Evolutionary conservation across 2,113 vertebrate species (phyloP).

Genomic region (Carettochelys insculpta): DNA sequence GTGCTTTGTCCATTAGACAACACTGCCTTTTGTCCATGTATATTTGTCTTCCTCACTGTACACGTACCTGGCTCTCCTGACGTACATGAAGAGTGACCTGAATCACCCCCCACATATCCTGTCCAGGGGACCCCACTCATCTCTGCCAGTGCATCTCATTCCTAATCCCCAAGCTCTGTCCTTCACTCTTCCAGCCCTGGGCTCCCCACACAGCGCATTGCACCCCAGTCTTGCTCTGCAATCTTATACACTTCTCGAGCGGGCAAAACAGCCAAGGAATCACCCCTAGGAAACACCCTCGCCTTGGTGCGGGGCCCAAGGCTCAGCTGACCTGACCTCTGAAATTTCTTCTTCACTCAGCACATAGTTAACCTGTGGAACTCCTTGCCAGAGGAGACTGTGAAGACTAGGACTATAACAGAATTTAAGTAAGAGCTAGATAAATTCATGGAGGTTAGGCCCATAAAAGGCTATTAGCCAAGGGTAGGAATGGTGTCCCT

Average conservation of each 20-base stretch:
- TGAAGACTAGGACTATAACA: too few relatives aligned
- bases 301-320: background rate
- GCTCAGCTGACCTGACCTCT: background rate
- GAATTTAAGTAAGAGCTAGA: too few relatives aligned
- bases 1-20: background rate
- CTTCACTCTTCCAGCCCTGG: background rate
- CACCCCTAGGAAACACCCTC: background rate
- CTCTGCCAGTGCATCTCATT: background rate
- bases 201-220: background rate
- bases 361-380: too few relatives aligned
- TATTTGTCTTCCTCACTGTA: background rate
- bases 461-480: too few relatives aligned
- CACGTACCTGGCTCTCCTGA: background rate
- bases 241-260: background rate
- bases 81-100: background rate
- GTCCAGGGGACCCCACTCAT: background rate
- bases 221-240: background rate
- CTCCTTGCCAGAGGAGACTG: too few relatives aligned
- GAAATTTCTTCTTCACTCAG: too few relatives aligned
- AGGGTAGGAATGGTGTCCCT: too few relatives aligned
- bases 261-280: background rate
- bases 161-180: background rate
- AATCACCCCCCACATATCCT: background rate
- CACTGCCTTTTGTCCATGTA: background rate
- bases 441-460: too few relatives aligned